Base-by-base conservation (phyloP, 2,797 vertebrate species). In the Alectoris magna region DNA sequence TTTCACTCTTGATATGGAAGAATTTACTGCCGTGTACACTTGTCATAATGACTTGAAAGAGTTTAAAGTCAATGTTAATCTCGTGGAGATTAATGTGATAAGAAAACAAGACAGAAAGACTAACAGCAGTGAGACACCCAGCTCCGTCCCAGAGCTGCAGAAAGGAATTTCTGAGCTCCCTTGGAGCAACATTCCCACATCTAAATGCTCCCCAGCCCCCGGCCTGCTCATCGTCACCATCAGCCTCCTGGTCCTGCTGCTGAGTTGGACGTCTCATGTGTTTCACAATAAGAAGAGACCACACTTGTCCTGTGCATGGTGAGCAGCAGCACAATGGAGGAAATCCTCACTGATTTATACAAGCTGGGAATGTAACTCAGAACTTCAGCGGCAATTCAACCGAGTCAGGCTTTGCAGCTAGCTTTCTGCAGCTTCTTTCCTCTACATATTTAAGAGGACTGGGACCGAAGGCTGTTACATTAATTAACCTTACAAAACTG, bases 361-460 rank as follows among this genome's bases (percentile, higher is more conserved):
- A 41, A 89, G 69, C 53, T 72, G 39, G 58, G 48, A 92, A 76
- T 41, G 55, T 34, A 58, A 78, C 43, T 75, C 55, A n/a, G 31
- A 56, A n/a, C 29, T 56, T 56, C 29, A 56, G 21, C 17, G 62
- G 69, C 76, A 92, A 53, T 71, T 85, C 36, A 63, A 75, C 16
- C 22, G 43, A 79, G 81, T 67, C 48, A 66, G 81, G 55, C 66
- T 78, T 46, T 69, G 83, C 59, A 81, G 56, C 26, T 14, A 29
- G 26, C 18, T 63, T 63, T 41, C 29, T 63, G 38, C 62, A 41
- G 39, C 62, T 31, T 36, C 26, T 68, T 62, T 62, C 64, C 76
- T 81, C 67, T 90, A 90, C 91, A 91, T 94, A 94, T 90, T 95
- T 69, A 92, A 94, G 64, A 78, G n/a, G 78, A 90, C n/a, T 43